These are phyloP conservation scores for Heliangelus exortis DNA, from an alignment of 2,797 vertebrate species.

Conservation along the genomic window DNA sequence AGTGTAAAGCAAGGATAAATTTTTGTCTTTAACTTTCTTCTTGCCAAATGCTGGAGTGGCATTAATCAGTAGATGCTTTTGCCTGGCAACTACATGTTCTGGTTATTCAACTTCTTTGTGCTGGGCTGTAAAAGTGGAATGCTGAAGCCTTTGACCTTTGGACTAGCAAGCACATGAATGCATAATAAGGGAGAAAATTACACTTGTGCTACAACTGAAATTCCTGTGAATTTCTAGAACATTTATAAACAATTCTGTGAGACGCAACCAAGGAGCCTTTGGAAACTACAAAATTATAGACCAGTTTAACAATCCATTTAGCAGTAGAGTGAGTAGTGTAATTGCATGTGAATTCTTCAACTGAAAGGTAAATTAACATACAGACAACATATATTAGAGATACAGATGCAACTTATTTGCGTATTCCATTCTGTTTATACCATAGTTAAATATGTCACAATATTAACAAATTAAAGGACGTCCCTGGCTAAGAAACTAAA, in stretches of 20 bases:
- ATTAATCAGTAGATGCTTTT: not conserved
- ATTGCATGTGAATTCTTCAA: not conserved
- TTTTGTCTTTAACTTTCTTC: not conserved
- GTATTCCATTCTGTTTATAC: not conserved
- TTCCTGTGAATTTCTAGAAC: not conserved
- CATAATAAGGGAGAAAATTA: not conserved
- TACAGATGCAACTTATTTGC: not conserved
- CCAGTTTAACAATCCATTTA: constrained; percentile 1
- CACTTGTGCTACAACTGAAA: not conserved
- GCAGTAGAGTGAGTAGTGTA: not conserved
- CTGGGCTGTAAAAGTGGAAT: not conserved
- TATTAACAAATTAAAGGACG: not conserved
- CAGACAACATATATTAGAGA: not conserved
- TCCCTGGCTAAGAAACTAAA: not conserved
- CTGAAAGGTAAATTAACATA: constrained; percentile 19
- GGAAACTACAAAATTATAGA: constrained; percentile 28
- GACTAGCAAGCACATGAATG: not conserved
- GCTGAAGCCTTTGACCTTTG: not conserved
- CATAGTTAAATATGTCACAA: not conserved
- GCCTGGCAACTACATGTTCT: not conserved
- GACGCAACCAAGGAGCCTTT: not conserved
- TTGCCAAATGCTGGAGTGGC: not conserved
- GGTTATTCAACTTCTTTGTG: not conserved
- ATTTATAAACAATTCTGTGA: not conserved
- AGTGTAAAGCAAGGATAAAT: not conserved